Conservation (phyloP, 2,113 vertebrate genomes). For the Scytalopus superciliaris region DNA sequence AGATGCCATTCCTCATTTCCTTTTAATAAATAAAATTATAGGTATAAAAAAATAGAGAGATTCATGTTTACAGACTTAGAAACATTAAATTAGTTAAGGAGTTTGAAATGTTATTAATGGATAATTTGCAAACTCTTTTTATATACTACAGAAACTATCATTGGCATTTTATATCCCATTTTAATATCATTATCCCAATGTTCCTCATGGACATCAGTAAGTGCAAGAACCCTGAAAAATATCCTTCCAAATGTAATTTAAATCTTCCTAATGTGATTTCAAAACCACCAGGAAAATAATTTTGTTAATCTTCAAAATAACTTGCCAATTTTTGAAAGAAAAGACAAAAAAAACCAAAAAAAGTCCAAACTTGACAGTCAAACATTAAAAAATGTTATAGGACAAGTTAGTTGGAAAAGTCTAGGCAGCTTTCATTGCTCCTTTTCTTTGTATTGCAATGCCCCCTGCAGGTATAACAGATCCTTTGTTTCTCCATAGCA, state of each 20-base stretch:
- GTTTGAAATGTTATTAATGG: background rate
- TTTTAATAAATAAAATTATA: background rate
- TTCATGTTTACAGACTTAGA: background rate
- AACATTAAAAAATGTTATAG: background rate
- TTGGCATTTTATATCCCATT: background rate
- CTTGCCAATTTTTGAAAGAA: background rate
- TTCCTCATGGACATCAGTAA: background rate
- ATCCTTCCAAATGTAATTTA: background rate
- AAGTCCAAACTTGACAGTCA: background rate
- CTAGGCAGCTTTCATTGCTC: background rate
- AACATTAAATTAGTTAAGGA: background rate
- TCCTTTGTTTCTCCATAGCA: background rate
- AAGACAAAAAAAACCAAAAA: background rate
- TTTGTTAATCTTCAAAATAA: background rate
- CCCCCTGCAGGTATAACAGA: conserved; percentile 61
- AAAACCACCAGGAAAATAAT: background rate
- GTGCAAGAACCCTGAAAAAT: background rate
- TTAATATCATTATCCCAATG: background rate
- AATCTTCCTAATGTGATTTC: background rate
- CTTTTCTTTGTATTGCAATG: conserved; percentile 58
- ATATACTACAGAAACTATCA: background rate
- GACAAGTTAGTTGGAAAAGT: background rate
- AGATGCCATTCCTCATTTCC: background rate
- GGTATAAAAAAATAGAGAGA: background rate
- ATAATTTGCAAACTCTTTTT: background rate